Evolutionary conservation across 64 coral and sea anemone genomes (phyloP), one percentile per base, ranked within the genome.

Genomic region (Actinia tenebrosa): DNA sequence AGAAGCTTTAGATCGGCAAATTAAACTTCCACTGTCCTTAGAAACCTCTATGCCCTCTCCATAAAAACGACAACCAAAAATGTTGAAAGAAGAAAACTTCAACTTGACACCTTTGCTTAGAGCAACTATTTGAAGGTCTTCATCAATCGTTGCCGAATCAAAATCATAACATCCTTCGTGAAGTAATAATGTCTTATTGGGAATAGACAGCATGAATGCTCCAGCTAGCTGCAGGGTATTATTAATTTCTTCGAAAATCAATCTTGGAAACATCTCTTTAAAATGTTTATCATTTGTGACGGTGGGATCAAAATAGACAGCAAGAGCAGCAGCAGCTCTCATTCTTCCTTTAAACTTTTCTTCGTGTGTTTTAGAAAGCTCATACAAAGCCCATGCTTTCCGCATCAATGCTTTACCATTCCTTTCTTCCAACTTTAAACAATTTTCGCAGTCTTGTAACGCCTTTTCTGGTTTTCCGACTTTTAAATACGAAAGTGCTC

Each of bases 321-420:
- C 88, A 17, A 86, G 63, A 55, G 86, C 63, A 43, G 89, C 58
- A 10, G 92, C 92, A 44, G 88, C 88, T 20, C 44, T 80, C 0
- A 56, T 47, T 64, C 79, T 82, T 22, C 80, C 77, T 45, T 83
- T 77, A 10, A 89, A 64, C 10, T 86, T 81, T 46, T 53, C 77
- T 44, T 16, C 18, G 20, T 82, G 79, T 19, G 63, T 68, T 60
- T 46, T 61, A 19, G 77, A 87, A 77, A 94, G 92, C 2, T 86
- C 62, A 20, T 60, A 19, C 44, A 94, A 87, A 59, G 92, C 92
- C 92, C 92, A 94, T 50, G 92, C 88, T 61, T 87, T 94, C 22
- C 92, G 89, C 18, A 72, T 19, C 20, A 90, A 68, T 4, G 89
- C 37, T 64, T 94, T 94, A 52, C 84, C 56, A 30, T 85, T 80